These are phyloP conservation scores for Bradypus variegatus DNA, from an alignment of 2,797 vertebrate species.

Conservation along the genomic window DNA sequence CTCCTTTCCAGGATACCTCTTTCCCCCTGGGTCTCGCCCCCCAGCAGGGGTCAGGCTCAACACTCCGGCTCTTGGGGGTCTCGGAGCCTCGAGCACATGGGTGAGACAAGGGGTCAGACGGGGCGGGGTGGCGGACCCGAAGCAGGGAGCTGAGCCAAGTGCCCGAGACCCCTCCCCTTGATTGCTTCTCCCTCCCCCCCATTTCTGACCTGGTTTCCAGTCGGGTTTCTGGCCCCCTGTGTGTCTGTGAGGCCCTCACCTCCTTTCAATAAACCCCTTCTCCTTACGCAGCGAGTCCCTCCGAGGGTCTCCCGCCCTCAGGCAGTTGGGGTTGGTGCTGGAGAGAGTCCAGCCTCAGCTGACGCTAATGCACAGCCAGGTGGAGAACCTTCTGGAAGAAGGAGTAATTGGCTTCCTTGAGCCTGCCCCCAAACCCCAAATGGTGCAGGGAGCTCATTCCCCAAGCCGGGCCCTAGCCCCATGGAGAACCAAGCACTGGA, in stretches of 20 bases:
- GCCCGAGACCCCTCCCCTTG: neutral
- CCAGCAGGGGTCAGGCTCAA: neutral
- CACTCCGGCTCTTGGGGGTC: neutral
- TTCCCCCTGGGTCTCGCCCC: rapidly evolving
- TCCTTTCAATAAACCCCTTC: neutral
- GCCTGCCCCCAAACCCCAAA: neutral
- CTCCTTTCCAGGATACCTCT: no score
- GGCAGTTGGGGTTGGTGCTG: no score
- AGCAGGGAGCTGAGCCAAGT: rapidly evolving
- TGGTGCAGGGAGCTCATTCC: neutral
- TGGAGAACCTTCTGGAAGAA: no score
- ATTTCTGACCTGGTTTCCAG: neutral
- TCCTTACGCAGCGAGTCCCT: no score
- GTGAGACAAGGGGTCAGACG: neutral
- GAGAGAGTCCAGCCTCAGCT: neutral
- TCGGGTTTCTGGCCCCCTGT: rapidly evolving
- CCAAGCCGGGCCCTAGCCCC: neutral
- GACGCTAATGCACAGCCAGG: rapidly evolving
- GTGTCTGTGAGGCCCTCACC: neutral
- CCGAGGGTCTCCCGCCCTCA: neutral
- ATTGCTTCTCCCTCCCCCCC: neutral
- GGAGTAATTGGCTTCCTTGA: no score
- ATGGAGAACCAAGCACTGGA: rapidly evolving
- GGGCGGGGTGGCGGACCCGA: neutral
- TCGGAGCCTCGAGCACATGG: neutral